Conservation (phyloP, 2,113 vertebrate genomes). For the Nanger granti region DNA sequence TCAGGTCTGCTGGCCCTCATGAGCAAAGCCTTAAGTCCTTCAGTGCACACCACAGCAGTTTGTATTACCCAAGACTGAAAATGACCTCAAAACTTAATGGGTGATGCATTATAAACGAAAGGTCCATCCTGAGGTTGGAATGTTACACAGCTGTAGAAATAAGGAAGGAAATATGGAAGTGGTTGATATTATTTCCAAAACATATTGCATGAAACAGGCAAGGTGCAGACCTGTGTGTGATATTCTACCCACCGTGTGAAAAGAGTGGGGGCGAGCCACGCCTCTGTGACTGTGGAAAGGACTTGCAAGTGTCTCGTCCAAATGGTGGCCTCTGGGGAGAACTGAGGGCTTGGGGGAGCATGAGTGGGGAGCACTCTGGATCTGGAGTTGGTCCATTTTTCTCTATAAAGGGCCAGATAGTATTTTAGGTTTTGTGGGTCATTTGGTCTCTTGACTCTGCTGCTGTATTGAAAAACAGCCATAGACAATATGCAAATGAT, state of each 20-base stretch:
- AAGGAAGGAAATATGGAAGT: background rate
- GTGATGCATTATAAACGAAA: background rate
- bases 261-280: background rate
- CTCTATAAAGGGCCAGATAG: background rate
- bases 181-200: background rate
- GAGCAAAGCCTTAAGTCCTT: background rate
- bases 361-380: background rate
- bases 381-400: background rate
- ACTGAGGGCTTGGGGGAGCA: background rate
- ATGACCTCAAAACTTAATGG: background rate
- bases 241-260: background rate
- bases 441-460: background rate
- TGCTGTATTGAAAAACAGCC: background rate
- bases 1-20: fast-evolving
- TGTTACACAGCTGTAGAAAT: background rate
- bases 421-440: background rate
- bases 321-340: background rate
- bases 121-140: background rate
- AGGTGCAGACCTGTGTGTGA: background rate
- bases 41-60: fast-evolving
- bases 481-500: background rate
- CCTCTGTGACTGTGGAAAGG: too few relatives aligned
- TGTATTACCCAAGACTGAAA: background rate
- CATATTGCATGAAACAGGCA: background rate
- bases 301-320: background rate